phyloP scores from a whole-genome alignment of 2,113 vertebrate species.

The Chauna torquata region DNA sequence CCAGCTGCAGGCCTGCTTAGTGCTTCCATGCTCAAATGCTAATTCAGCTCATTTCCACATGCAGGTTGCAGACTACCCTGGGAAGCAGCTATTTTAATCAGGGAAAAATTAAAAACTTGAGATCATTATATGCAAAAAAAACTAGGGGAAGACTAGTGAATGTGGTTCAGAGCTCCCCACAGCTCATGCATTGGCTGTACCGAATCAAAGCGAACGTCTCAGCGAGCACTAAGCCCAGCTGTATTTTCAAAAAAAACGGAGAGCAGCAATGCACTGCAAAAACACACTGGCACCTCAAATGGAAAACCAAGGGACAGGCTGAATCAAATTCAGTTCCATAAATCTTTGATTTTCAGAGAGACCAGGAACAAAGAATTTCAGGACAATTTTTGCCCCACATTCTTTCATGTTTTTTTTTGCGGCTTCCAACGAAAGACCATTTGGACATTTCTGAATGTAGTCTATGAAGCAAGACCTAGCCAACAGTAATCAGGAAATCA shows the following conservation, averaged over 20 bases:
- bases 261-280: neutral
- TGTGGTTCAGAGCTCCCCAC: neutral
- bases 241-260: neutral
- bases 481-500: neutral
- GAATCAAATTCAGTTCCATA: neutral
- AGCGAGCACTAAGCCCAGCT: neutral
- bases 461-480: neutral
- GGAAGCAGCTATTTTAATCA: neutral
- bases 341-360: neutral
- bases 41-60: neutral
- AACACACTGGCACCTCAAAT: neutral
- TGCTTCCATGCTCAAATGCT: neutral
- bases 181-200: neutral
- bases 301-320: neutral
- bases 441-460: neutral
- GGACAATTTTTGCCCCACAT: fast-evolving
- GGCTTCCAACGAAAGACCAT: neutral
- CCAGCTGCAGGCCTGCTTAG: neutral
- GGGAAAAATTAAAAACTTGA: neutral
- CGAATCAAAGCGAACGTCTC: neutral
- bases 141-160: neutral
- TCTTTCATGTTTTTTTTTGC: neutral
- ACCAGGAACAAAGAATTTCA: neutral
- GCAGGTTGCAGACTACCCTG: neutral
- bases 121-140: neutral